Conservation (phyloP, 2,888 invertebrate species). For the Chrysolina americana region DNA sequence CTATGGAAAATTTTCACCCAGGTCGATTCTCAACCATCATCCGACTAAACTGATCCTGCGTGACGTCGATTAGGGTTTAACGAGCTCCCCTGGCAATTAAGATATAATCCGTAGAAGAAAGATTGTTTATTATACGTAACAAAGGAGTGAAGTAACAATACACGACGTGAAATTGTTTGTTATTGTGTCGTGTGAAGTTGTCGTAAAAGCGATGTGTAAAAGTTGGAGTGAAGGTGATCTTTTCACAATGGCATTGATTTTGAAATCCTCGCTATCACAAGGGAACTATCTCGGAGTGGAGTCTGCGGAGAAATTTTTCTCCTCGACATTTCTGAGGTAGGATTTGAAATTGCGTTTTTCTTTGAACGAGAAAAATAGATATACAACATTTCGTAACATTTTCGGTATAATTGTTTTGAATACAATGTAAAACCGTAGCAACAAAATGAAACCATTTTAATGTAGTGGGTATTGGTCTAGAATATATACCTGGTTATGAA, state of each 20-base stretch:
- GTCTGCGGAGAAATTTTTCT: not conserved
- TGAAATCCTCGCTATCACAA: conserved; percentile 4
- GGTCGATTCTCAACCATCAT: not conserved
- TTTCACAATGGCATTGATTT: conserved; percentile 44
- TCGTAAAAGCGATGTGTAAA: conserved; percentile 38
- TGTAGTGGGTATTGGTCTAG: too few species aligned
- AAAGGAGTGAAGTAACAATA: conserved; percentile 28
- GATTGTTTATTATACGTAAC: conserved; percentile 32
- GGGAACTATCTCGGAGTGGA: not conserved
- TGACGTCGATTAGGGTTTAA: conserved; percentile 14
- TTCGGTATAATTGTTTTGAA: too few species aligned
- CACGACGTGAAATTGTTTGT: conserved; percentile 4
- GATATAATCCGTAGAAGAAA: not conserved
- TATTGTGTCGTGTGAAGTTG: conserved; percentile 39
- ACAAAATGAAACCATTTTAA: too few species aligned
- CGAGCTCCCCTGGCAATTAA: conserved; percentile 13
- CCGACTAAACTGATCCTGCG: not conserved
- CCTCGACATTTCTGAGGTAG: too few species aligned
- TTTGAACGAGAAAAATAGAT: too few species aligned
- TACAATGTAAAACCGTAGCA: too few species aligned
- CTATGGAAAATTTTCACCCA: too few species aligned
- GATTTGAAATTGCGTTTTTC: too few species aligned
- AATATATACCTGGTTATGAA: too few species aligned
- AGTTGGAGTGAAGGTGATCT: conserved; percentile 43
- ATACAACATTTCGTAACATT: too few species aligned